These are phyloP conservation scores for Tinea pellionella DNA, from an alignment of 2,888 invertebrate genomes.

Conservation along the genomic window DNA sequence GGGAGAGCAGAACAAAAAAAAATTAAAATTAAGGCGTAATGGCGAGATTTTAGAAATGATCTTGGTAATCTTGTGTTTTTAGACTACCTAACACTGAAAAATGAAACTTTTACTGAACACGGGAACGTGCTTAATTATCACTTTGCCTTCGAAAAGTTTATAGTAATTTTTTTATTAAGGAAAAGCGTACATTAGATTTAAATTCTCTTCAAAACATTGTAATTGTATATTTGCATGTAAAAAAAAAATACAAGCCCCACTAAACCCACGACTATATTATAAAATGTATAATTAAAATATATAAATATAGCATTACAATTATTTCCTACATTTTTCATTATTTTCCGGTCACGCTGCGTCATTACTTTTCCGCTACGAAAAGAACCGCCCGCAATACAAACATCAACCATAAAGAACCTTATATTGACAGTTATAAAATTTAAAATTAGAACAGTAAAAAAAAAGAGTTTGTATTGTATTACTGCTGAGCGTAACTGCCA, in stretches of 20 bases:
- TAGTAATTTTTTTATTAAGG: no score
- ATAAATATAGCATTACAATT: slow-evolving; percentile 4
- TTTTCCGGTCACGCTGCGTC: slow-evolving; percentile 11
- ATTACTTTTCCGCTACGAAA: neutral
- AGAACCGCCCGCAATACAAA: neutral
- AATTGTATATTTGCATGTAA: neutral
- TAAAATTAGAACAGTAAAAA: neutral
- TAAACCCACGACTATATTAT: neutral
- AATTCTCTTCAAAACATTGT: neutral
- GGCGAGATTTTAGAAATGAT: no score
- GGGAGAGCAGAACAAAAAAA: no score
- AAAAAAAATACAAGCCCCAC: neutral
- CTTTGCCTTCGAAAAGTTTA: no score
- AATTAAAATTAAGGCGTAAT: no score
- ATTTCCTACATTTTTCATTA: slow-evolving; percentile 11
- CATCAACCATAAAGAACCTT: neutral
- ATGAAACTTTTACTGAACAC: no score
- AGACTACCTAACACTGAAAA: no score
- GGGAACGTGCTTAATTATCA: no score
- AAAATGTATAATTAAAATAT: slow-evolving; percentile 5
- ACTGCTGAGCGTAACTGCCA: slow-evolving; percentile 60
- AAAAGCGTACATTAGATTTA: no score
- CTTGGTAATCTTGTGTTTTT: no score
- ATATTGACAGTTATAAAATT: neutral
- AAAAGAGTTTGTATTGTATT: slow-evolving; percentile 18